Base-by-base conservation (phyloP, 92 coral and sea anemone species). In the Zoanthus gigantus region DNA sequence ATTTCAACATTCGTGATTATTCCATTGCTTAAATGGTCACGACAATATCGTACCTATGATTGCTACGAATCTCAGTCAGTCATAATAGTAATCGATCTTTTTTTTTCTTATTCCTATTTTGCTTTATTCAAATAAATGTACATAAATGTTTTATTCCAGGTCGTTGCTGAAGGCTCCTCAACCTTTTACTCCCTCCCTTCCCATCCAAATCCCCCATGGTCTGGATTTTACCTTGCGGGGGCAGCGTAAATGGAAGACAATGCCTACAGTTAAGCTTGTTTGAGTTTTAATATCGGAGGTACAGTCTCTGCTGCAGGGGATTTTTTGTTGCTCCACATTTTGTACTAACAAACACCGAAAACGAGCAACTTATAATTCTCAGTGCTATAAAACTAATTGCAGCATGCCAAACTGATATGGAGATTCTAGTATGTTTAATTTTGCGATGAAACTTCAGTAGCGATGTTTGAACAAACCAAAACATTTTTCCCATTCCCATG, bases 401-500 rank as follows among this genome's bases (percentile, higher is more conserved):
- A 23, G 56, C 56, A 60, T 60, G 17, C 16, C 4, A 60, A 60
- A 11, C 67, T 13, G 7, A 16, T 9, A 17, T 16, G 9, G 9
- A 15, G 71, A 63, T 63, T 16, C 71, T 9, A 76, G 58, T 76
- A 7, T 76, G 44, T 76, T 42, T 73, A 15, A 30, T 73, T 73
- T 73, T 42, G 47, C 47, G 14, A 74, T 13, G 23, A 50, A 65
- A 65, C 71, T 65, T 65, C 34, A n/a, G 23, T n/a, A 65, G 71
- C 71, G 1, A 10, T 32, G 11, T 65, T 28, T 65, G 30, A 52
- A 76, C 23, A 46, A 46, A 23, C 79, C 52, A 50, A 50, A 46
- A 48, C 16, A 76, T 48, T 52, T 76, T 76, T 52, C 80, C 80
- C 80, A 23, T 76, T 76, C 71, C 80, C 53, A 76, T 45, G 65